Evolutionary conservation across 2,888 invertebrate genomes (phyloP).

Genomic region (Caenorhabditis sp.): DNA sequence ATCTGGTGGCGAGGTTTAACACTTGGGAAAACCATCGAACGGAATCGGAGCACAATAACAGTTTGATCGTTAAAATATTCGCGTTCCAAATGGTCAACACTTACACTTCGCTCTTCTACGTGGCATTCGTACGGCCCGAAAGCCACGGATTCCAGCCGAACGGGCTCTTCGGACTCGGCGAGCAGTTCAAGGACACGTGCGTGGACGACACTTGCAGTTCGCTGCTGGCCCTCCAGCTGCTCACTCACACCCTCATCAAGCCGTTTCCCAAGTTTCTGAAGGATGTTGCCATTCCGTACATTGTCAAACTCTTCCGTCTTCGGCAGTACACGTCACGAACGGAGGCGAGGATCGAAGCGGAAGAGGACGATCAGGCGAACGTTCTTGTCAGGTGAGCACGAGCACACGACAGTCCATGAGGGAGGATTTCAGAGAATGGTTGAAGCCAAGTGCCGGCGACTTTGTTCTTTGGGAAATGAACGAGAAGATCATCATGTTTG

Average conservation of each 20-base stretch:
- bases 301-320: conserved; percentile 49
- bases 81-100: conserved; percentile 82
- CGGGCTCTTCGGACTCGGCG: conserved; percentile 79
- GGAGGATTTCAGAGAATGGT: conserved; percentile 79
- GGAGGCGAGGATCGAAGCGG: conserved; percentile 26
- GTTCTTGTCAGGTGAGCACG: no score
- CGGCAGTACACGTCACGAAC: conserved; percentile 47
- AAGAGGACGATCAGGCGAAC: conserved; percentile 58
- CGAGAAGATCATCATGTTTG: conserved; percentile 81
- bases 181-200: conserved; percentile 79
- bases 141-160: conserved; percentile 66
- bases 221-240: conserved; percentile 80
- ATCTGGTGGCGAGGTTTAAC: conserved; percentile 79
- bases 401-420: no score
- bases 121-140: conserved; percentile 81
- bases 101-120: conserved; percentile 81
- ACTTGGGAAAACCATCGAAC: conserved; percentile 81
- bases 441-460: conserved; percentile 80
- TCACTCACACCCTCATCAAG: conserved; percentile 81
- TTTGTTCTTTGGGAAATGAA: conserved; percentile 81
- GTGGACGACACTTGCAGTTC: conserved; percentile 80
- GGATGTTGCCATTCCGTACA: conserved; percentile 79
- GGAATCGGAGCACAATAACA: conserved; percentile 80
- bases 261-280: conserved; percentile 81
- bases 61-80: conserved; percentile 81